Percentiles rank a stretch among this genome's conserved stretches.
phyloP scores from a whole-genome alignment of 2,113 vertebrate genomes.

The Heterotilapia buettikoferi region DNA sequence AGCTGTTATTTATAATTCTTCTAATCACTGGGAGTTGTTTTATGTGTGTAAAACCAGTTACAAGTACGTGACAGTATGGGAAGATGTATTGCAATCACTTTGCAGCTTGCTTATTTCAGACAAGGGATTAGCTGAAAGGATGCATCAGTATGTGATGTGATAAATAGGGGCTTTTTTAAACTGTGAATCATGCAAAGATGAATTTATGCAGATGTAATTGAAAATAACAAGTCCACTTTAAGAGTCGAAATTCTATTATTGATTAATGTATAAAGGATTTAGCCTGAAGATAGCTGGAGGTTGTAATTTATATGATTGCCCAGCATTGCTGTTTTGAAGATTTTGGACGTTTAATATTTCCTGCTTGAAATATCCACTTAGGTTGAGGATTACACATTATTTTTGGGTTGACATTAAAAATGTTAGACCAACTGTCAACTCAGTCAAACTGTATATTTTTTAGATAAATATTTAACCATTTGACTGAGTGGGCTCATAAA shows the following conservation, averaged over 20 bases:
- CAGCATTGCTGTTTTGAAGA: background rate
- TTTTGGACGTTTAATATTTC: background rate
- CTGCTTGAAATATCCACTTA: background rate
- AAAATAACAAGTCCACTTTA: background rate
- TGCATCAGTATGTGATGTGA: background rate
- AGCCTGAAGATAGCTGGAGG: background rate
- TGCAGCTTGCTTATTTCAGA: background rate
- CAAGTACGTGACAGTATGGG: background rate
- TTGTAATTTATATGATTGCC: background rate
- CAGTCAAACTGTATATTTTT: background rate
- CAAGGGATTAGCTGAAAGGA: background rate
- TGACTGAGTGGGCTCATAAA: background rate
- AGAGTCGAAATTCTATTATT: rapidly evolving
- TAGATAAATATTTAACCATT: background rate
- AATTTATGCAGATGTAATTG: too few species aligned
- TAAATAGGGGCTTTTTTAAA: background rate
- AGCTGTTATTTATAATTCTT: background rate
- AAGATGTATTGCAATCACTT: background rate
- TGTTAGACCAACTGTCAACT: background rate
- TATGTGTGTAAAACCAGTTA: background rate
- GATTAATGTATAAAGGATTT: background rate
- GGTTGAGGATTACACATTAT: background rate
- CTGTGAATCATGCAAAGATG: background rate
- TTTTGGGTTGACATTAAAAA: background rate
- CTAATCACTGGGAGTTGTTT: background rate